These are phyloP conservation scores for Eriocheir sinensis DNA, from an alignment of 1,140 invertebrate species.

Conservation along the genomic window DNA sequence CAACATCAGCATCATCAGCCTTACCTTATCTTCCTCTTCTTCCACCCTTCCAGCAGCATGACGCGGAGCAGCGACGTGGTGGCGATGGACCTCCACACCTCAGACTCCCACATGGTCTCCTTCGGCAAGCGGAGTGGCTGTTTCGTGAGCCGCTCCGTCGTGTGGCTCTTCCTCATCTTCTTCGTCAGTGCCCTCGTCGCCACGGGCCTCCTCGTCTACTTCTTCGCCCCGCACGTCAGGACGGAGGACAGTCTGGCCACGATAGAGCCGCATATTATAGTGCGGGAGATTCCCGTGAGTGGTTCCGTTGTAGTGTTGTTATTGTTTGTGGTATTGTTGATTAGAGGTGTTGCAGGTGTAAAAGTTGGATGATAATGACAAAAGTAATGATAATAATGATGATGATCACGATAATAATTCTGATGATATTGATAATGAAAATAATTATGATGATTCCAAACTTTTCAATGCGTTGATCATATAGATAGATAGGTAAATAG, in stretches of 20 bases:
- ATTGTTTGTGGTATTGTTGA: not conserved
- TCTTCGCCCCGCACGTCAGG: constrained; percentile 50
- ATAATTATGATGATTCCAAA: too few relatives aligned
- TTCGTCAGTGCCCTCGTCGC: constrained; percentile 62
- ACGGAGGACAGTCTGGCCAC: not conserved
- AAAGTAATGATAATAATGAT: not conserved
- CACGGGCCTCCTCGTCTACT: constrained; percentile 67
- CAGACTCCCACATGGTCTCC: constrained; percentile 59
- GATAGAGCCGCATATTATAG: not conserved
- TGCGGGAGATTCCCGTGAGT: constrained; percentile 35
- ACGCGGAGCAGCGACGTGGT: constrained; percentile 56
- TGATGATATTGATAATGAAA: too few relatives aligned
- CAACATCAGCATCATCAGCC: not conserved
- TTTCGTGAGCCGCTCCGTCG: constrained; percentile 48
- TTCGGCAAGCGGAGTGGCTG: constrained; percentile 64
- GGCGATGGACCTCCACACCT: constrained; percentile 57
- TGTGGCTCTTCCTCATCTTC: constrained; percentile 44
- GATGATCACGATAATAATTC: not conserved
- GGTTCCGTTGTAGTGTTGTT: not conserved
- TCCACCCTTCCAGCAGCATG: constrained; percentile 39
- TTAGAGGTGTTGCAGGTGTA: too few relatives aligned
- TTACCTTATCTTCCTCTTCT: not conserved
- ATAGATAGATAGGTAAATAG: too few relatives aligned
- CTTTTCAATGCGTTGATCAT: too few relatives aligned
- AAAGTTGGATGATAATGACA: not conserved